These are phyloP conservation scores for Hephaestus fuliginosus DNA, from an alignment of 2,797 vertebrate genomes.

Conservation along the genomic window DNA sequence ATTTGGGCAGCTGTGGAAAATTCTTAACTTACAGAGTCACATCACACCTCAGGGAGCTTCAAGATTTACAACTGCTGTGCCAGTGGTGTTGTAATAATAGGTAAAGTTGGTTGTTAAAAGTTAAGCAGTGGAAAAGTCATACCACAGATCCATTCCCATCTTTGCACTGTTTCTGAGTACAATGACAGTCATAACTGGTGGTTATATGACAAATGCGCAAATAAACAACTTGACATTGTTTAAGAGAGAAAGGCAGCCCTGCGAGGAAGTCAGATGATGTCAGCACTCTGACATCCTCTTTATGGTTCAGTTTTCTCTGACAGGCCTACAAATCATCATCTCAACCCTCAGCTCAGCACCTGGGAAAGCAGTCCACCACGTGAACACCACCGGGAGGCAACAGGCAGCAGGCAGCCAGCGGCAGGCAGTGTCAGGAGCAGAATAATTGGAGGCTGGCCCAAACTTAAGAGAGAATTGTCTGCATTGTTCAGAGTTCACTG, in stretches of 20 bases:
- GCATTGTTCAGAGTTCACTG: constrained; percentile 9
- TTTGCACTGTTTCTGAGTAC: constrained; percentile 4
- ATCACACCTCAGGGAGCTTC: constrained; percentile 18
- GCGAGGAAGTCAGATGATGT: constrained; percentile 30
- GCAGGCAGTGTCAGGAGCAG: constrained; percentile 25
- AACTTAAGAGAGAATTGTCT: constrained; percentile 9
- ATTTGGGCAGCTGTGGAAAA: constrained; percentile 41
- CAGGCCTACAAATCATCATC: constrained; percentile 66
- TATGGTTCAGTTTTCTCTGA: constrained; percentile 38
- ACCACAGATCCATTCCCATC: not conserved
- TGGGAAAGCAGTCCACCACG: constrained; percentile 60
- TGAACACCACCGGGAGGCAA: constrained; percentile 44
- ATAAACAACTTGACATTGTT: constrained; percentile 33
- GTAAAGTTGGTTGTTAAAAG: not conserved
- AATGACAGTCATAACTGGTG: not conserved
- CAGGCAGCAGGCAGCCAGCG: constrained; percentile 8
- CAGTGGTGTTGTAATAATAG: constrained; percentile 23
- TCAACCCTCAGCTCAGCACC: constrained; percentile 49
- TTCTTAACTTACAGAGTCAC: constrained; percentile 26
- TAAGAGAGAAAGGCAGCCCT: constrained; percentile 2
- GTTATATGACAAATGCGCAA: constrained; percentile 19
- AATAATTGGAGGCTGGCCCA: constrained; percentile 9
- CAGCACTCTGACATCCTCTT: constrained; percentile 45
- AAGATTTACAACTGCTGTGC: constrained; percentile 14
- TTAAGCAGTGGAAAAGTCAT: not conserved